Conservation (phyloP, 37 sponge, comb jelly and placozoan species). For the Spongia lamella region DNA sequence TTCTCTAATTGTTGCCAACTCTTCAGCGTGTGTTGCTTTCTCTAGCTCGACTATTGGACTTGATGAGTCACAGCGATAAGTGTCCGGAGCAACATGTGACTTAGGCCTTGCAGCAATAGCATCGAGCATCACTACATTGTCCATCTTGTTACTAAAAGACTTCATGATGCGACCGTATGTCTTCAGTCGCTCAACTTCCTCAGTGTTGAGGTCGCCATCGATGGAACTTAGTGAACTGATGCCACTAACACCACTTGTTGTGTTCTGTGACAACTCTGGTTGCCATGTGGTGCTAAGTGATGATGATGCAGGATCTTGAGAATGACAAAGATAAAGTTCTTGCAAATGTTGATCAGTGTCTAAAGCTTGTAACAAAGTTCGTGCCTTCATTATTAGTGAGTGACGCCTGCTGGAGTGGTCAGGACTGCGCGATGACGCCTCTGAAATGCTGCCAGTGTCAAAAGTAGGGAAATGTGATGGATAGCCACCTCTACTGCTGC, state of each 20-base stretch:
- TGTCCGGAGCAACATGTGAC: conserved; percentile 18
- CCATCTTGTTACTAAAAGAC: conserved; percentile 45
- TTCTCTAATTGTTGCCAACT: conserved; percentile 71
- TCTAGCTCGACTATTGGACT: conserved; percentile 58
- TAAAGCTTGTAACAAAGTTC: not conserved
- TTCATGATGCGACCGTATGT: conserved; percentile 40
- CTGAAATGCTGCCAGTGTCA: not conserved
- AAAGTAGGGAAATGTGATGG: conserved; percentile 14
- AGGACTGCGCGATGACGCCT: too few relatives aligned
- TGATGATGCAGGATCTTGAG: too few relatives aligned
- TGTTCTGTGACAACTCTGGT: conserved; percentile 55
- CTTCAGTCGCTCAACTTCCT: conserved; percentile 57
- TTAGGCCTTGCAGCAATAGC: not conserved
- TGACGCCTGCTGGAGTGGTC: not conserved
- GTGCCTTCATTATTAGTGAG: not conserved
- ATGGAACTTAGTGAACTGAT: conserved; percentile 51
- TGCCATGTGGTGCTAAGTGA: too few relatives aligned
- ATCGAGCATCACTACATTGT: conserved; percentile 44
- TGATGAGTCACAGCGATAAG: not conserved
- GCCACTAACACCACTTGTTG: conserved; percentile 66
- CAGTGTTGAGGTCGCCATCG: conserved; percentile 52
- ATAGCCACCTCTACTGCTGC: not conserved
- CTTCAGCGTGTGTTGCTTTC: conserved; percentile 66
- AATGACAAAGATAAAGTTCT: not conserved
- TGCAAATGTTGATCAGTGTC: conserved; percentile 21